Conservation (phyloP, 2,797 vertebrate genomes). For the Rhadinocentrus ornatus region DNA sequence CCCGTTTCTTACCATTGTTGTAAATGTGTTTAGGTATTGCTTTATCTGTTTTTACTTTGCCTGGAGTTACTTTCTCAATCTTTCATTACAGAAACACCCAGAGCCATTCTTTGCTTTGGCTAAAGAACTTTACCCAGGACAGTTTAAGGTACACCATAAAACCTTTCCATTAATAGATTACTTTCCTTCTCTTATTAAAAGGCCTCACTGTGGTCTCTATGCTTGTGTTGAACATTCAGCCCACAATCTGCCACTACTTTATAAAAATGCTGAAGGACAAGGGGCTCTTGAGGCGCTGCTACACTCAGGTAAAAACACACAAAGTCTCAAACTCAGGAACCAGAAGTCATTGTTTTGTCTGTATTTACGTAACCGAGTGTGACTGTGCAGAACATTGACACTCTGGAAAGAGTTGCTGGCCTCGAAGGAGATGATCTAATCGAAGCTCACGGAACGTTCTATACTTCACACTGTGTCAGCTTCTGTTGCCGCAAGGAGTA, state of each 20-base stretch:
- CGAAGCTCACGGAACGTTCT: slow-evolving; percentile 92
- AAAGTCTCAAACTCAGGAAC: neutral
- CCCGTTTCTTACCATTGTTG: too few relatives aligned
- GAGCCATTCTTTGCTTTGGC: slow-evolving; percentile 93
- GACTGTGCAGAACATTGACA: slow-evolving; percentile 89
- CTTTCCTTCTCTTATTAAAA: neutral
- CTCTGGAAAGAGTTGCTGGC: slow-evolving; percentile 90
- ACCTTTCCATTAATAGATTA: neutral
- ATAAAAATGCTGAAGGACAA: slow-evolving; percentile 91
- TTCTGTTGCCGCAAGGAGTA: slow-evolving; percentile 85
- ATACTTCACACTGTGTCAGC: slow-evolving; percentile 90
- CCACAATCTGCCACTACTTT: slow-evolving; percentile 93
- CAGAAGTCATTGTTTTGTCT: neutral
- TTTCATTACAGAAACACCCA: slow-evolving; percentile 87
- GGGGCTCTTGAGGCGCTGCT: slow-evolving; percentile 87
- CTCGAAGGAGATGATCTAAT: slow-evolving; percentile 87
- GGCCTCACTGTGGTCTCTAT: slow-evolving; percentile 1
- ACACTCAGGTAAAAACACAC: slow-evolving; percentile 85
- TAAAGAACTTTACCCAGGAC: slow-evolving; percentile 91
- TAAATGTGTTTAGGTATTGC: neutral
- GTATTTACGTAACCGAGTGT: neutral
- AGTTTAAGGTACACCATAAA: slow-evolving; percentile 87
- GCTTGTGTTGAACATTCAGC: slow-evolving; percentile 70
- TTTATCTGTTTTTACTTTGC: neutral
- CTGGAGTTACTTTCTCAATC: neutral